Evolutionary conservation across 1,140 invertebrate genomes (phyloP), one percentile per base, ranked within the genome.

Genomic region (Drosophila ogumai): DNA sequence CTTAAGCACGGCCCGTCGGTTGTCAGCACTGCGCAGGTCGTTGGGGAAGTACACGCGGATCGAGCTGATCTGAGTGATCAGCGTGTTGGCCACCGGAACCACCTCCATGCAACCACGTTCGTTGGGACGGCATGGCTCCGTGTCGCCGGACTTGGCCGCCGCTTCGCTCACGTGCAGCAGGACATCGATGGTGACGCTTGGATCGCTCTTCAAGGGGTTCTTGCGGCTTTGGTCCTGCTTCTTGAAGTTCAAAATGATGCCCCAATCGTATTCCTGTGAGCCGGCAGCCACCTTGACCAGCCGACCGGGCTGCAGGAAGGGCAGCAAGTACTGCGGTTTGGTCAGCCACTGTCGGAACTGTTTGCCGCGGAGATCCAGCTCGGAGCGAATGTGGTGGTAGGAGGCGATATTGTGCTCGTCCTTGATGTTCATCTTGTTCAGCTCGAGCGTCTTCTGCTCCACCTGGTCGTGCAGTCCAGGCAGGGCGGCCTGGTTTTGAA

Each of bases 401-500:
- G 96, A 94, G 0, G 95, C 94, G 63, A 99, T 95, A 38, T 96
- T 95, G 17, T 95, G 94, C 93, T 98, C 97, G 55, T 96, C 94
- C 64, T 95, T 93, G 44, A 98, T 93, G 40, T 93, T 92, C n/a
- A 97, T 90, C 4, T 93, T 93, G 57, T 96, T 94, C 69, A 96
- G 95, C 80, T 96, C 91, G 44, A 94, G 93, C 86, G 97, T 95
- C 77, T 96, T 95, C 58, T 95, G 92, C 91, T 96, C 95, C 25
- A 98, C 95, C 92, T 96, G 96, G 61, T 98, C 95, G 86, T 96
- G 95, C 6, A 99, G 94, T 50, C 96, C 95, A 5, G 99, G 99
- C 82, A 99, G 98, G 22, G 95, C 94, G 0, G 98, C 95, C 93
- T 99, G 99, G 94, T 99, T 99, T 94, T 99, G 99, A 91, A 99